A percentile compares a stretch with the other conserved stretches of the same genome.
Conservation (phyloP, 2,113 vertebrate genomes). For the Cnemophilus loriae region DNA sequence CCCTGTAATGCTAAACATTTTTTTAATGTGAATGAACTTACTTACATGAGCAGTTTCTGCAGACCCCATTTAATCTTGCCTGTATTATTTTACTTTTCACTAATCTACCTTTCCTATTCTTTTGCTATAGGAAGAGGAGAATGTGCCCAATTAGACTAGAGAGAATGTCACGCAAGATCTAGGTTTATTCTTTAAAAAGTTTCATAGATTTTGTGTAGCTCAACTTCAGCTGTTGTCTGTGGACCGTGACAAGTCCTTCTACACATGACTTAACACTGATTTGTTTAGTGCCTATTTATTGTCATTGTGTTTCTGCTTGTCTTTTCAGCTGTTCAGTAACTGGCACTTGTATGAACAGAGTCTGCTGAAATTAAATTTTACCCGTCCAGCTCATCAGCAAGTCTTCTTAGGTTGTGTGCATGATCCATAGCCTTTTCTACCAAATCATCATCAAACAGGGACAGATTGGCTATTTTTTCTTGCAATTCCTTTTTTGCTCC, state of each 20-base stretch:
- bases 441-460: slow-evolving; percentile 77
- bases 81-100: background rate
- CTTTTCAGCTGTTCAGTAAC: background rate
- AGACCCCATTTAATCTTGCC: background rate
- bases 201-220: background rate
- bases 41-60: background rate
- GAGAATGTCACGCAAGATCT: background rate
- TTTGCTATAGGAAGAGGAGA: background rate
- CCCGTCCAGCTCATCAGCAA: slow-evolving; percentile 81
- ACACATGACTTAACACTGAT: background rate
- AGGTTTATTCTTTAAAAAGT: background rate
- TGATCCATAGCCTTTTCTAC: slow-evolving; percentile 81
- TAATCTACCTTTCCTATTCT: background rate
- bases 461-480: slow-evolving; percentile 80
- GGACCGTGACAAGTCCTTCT: background rate
- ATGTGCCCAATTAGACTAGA: background rate
- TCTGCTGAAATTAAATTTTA: slow-evolving; percentile 58
- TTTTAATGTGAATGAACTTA: background rate
- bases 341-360: background rate
- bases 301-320: background rate
- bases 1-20: background rate
- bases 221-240: background rate
- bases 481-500: slow-evolving; percentile 80
- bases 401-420: slow-evolving; percentile 76
- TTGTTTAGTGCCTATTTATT: background rate